Evolutionary conservation across 2,113 vertebrate genomes (phyloP), one percentile per base, ranked within the genome.

Genomic region (Sinocyclocheilus anshuiensis): DNA sequence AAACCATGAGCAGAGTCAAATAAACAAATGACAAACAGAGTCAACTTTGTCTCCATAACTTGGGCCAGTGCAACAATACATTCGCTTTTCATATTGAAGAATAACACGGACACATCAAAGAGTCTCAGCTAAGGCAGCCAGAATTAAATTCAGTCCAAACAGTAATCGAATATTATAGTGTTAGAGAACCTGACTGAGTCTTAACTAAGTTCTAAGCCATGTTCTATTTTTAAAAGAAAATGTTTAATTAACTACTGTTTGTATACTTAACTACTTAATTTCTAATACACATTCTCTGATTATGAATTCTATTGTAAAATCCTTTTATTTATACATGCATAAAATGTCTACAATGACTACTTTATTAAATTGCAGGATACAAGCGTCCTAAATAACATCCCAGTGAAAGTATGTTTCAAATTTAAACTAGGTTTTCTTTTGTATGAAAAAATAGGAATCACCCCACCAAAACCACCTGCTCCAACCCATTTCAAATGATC

Each of bases 1-100:
- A 86, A 61, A 85, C 69, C 67, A 45, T 67, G 3, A 76, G 53
- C n/a, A 50, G 22, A 69, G 15, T 77, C 72, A 85, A 69, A 85
- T 80, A 84, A 76, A 72, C 63, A 86, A 53, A 10, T 72, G 83
- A 88, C 81, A 39, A 88, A 81, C 50, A 81, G 59, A 53, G 36
- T 87, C 77, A 82, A 29, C 71, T 77, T 48, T 81, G 77, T 67
- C 71, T 83, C 45, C 57, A 16, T 50, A 24, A 76, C 33, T 24
- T 87, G 22, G 53, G 81, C 67, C 76, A 88, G 22, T 84, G 50
- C 79, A 89, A 81, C 33, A 79, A 87, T 74, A 67, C 36, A 33
- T 83, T 74, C 78, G 36, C 16, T 33, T 83, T 84, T 81, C 78
- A 84, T 24, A 82, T 67, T 90, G 88, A 91, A 90, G 61, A 89